Evolutionary conservation across 2,113 vertebrate genomes (phyloP), one percentile per base, ranked within the genome.

Genomic region (Sialia sialis): DNA sequence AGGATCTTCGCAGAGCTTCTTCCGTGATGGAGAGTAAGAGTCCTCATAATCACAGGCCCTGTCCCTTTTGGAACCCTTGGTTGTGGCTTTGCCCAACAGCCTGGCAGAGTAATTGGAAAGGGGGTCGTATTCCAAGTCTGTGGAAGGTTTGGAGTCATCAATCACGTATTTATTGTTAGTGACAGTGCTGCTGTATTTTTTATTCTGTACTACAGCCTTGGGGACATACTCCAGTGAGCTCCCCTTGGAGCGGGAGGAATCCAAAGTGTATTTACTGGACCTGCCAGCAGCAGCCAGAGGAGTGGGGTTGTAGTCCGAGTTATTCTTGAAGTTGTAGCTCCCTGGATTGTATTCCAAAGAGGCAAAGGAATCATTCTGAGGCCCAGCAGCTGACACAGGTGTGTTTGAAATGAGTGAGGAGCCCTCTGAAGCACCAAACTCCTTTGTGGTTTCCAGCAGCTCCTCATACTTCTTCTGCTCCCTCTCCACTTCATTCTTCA

Each of bases 71-170:
- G 90, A 68, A 17, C 74, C 97, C 51, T 96, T 98, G 36, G 56
- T 17, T 3, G 90, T 87, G 62, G 85, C 97, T 91, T 98, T 98
- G 87, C 82, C 94, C 49, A 98, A 84, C 4, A 98, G 98, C 73
- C 98, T 98, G 43, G 99, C 98, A 0, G 99, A 98, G 81, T 98
- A 99, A 97, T 99, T 99, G 20, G 98, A 99, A 30, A 99, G 98
- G 0, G 99, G 99, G 80, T 99, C 99, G 0, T 99, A 99, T 75
- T 99, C 99, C 97, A 99, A 97, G 93, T 99, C 99, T 1, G 99
- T 99, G 26, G 98, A 97, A 6, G 99, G 99, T 90, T 96, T 99
- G 4, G 98, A 99, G 92, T 98, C 98, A 84, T 99, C 99, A 30
- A 99, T 91, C 13, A 98, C 99, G 2, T 99, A 99, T 94, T 99